phyloP scores from a whole-genome alignment of 2,797 vertebrate genomes.

The Rhabdophis nuchalis region DNA sequence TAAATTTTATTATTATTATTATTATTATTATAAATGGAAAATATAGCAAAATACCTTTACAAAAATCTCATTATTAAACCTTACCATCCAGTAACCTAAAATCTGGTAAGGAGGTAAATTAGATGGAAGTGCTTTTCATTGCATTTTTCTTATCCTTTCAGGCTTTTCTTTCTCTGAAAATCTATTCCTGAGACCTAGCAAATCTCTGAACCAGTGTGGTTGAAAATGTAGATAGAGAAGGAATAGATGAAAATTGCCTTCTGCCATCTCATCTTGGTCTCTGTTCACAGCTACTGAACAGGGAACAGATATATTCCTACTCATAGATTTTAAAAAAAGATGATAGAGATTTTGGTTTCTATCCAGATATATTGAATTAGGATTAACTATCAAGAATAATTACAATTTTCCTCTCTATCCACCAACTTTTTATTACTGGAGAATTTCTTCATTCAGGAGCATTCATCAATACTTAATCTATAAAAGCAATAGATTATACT shows the following conservation, averaged over 20 bases:
- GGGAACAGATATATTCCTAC: not conserved
- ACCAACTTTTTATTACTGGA: not conserved
- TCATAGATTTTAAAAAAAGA: not conserved
- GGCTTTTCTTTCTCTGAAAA: not conserved
- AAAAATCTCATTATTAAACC: not conserved
- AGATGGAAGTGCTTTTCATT: not conserved
- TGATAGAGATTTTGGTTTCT: not conserved
- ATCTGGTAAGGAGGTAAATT: not conserved
- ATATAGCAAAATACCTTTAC: not conserved
- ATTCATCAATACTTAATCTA: constrained; percentile 10
- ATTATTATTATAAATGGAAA: too few relatives aligned
- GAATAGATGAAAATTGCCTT: not conserved
- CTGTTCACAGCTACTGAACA: not conserved
- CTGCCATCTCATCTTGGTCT: not conserved
- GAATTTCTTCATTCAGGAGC: not conserved
- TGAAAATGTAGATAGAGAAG: not conserved
- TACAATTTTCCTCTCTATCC: not conserved
- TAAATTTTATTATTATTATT: too few relatives aligned
- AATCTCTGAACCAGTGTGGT: not conserved
- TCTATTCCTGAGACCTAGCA: not conserved
- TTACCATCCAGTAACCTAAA: not conserved
- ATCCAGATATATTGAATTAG: not conserved
- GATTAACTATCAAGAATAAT: not conserved
- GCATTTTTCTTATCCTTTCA: not conserved
- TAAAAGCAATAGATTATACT: constrained; percentile 31